Evolutionary conservation across 2,797 vertebrate species (phyloP), one percentile per base, ranked within the genome.

Genomic region (Erethizon dorsatum): DNA sequence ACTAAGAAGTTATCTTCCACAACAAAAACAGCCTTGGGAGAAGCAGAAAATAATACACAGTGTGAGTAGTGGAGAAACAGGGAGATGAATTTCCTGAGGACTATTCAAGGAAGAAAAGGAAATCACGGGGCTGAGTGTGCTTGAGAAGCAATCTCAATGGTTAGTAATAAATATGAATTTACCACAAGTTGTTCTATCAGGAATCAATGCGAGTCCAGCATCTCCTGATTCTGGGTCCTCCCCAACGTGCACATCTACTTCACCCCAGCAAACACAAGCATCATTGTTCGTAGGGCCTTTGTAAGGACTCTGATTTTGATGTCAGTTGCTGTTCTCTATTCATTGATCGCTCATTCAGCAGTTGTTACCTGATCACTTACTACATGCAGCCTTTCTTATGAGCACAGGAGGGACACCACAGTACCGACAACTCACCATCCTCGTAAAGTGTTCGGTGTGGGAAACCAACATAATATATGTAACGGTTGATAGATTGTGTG

Each of bases 41-140:
- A 94, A 96, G 54, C 71, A 85, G 52, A 89, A 94, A 83, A 37
- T 4, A 77, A n/a, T 20, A 28, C 18, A 41, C 45, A 22, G 20
- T 14, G 33, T 90, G 52, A 77, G 41, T 9, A 86, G 28, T 45
- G 37, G 20, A 85, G 15, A 94, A 89, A 37, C 11, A 18, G 71
- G 59, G 6, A 57, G 56, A 59, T 2, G 1, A 24, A n/a, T 14
- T 59, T 28, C 28, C 78, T 59, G 15, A 18, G 41, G 41, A 45
- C 56, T 37, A 20, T 15, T 41, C 52, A 87, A 57, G 37, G 37
- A 67, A 88, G 56, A 84, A 88, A 92, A 41, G 71, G 71, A 37
- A 78, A 54, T 88, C 15, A 47, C 15, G 17, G 22, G 45, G 31
- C 56, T 59, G 28, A 33, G 6, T 82, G 56, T 73, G 59, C 50